Conservation (phyloP, 2,888 invertebrate genomes). For the Ectropis crepuscularia region DNA sequence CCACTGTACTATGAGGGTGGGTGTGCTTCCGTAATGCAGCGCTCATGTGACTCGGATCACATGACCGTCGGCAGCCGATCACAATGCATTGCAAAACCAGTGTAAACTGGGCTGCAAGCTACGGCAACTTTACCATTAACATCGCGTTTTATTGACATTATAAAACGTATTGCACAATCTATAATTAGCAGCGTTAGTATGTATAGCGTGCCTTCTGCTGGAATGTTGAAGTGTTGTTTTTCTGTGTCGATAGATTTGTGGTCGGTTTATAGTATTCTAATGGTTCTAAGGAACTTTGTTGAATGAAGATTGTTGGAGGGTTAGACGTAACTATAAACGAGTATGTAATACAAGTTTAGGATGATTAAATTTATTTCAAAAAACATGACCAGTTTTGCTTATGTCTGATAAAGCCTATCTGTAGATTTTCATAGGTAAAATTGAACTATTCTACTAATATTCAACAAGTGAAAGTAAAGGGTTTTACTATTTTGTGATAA, state of each 20-base stretch:
- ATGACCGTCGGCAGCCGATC: slow-evolving; percentile 50
- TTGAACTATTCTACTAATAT: no score
- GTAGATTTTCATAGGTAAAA: no score
- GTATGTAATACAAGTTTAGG: no score
- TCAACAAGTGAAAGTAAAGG: no score
- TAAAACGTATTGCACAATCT: slow-evolving; percentile 35
- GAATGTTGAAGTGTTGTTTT: slow-evolving; percentile 19
- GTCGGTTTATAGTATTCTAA: neutral
- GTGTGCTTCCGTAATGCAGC: slow-evolving; percentile 64
- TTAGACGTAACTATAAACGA: no score
- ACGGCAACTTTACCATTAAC: slow-evolving; percentile 30
- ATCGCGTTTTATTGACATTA: slow-evolving; percentile 43
- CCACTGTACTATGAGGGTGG: slow-evolving; percentile 15
- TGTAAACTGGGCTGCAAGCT: slow-evolving; percentile 40
- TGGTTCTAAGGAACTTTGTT: no score
- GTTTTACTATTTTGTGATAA: no score
- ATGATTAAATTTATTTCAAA: no score
- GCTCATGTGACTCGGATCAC: slow-evolving; percentile 65
- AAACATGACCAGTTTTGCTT: no score
- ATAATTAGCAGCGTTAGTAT: slow-evolving; percentile 22
- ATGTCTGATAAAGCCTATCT: no score
- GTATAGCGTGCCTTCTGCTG: slow-evolving; percentile 18
- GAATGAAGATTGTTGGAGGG: no score
- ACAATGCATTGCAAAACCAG: slow-evolving; percentile 70
- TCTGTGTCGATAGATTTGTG: slow-evolving; percentile 16